Evolutionary conservation across 1,140 invertebrate species (phyloP), one percentile per base, ranked within the genome.

Genomic region (Bombus polaris): DNA sequence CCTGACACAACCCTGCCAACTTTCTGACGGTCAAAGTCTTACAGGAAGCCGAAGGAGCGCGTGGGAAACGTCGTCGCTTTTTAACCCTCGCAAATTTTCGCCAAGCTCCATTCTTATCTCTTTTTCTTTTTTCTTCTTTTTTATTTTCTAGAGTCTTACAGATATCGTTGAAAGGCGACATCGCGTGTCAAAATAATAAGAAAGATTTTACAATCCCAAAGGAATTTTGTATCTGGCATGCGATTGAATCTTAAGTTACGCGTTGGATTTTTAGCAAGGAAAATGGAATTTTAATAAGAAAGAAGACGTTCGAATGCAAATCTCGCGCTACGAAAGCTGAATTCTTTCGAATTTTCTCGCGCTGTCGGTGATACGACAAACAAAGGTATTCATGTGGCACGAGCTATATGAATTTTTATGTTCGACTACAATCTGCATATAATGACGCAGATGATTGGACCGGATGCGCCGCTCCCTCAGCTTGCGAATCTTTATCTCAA

Each of bases 371-470:
- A 84, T 78, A 71, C 35, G 65, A n/a, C 74, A 9, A 37, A 79
- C 82, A 71, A 72, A 71, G 37, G 79, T 81, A 77, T 86, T 74
- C 77, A 74, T 83, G 79, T 86, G 83, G 57, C 84, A 71, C 80
- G 86, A 85, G 80, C 80, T 79, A 42, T 88, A 91, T 92, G 86
- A 91, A 92, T 90, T 93, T 92, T 91, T 90, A 93, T 93, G 89
- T 77, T 83, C 83, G 78, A 72, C 53, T 79, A 88, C 81, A 68
- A 93, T 93, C 89, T 93, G 88, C 92, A 93, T 93, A 93, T 93
- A 93, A 93, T 92, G 92, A 93, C 89, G 79, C 79, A 73, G 86
- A 84, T 88, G 92, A 93, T 92, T 92, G 89, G 86, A 85, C 88
- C 92, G 92, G 92, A 93, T 91, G 91, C 87, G 91, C 83, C 92